phyloP scores from a whole-genome alignment of 2,888 invertebrate genomes.

The Cylindroiulus punctatus region DNA sequence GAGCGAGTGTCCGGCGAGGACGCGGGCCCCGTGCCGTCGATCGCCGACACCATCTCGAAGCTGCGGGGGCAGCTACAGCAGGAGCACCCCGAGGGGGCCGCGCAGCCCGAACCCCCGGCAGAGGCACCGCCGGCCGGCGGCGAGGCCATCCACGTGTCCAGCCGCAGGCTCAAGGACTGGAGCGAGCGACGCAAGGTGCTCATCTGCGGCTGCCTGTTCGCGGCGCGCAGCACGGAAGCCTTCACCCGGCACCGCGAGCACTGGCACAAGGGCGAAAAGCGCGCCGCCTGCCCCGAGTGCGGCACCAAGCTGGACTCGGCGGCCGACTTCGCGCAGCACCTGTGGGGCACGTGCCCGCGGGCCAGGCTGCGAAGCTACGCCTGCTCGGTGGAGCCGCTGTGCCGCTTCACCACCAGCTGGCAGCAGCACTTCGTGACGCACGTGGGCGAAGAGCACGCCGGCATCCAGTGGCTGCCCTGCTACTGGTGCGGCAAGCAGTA shows the following conservation, averaged over 20 bases:
- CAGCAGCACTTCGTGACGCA: conserved; percentile 55
- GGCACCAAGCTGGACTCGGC: background rate
- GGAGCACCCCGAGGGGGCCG: background rate
- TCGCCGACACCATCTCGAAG: conserved; percentile 44
- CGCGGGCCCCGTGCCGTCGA: background rate
- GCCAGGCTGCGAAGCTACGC: background rate
- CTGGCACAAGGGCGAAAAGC: conserved; percentile 32
- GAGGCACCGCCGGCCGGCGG: background rate
- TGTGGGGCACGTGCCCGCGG: background rate
- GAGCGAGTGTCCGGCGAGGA: background rate
- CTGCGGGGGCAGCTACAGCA: background rate
- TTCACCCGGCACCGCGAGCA: conserved; percentile 40
- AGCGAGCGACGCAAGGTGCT: conserved; percentile 40
- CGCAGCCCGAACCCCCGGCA: background rate
- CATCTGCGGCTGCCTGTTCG: conserved; percentile 45
- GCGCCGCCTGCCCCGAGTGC: conserved; percentile 48
- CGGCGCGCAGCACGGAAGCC: background rate
- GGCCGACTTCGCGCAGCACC: background rate
- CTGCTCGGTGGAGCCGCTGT: conserved; percentile 54
- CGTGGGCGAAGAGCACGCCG: conserved; percentile 46
- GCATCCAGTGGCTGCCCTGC: conserved; percentile 67
- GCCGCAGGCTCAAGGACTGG: conserved; percentile 39
- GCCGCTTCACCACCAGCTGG: conserved; percentile 56
- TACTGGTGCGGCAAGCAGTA: conserved; percentile 69
- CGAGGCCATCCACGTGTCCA: background rate